These are phyloP conservation scores for Helicoverpa armigera DNA, from an alignment of 1,140 invertebrate species.

Conservation along the genomic window DNA sequence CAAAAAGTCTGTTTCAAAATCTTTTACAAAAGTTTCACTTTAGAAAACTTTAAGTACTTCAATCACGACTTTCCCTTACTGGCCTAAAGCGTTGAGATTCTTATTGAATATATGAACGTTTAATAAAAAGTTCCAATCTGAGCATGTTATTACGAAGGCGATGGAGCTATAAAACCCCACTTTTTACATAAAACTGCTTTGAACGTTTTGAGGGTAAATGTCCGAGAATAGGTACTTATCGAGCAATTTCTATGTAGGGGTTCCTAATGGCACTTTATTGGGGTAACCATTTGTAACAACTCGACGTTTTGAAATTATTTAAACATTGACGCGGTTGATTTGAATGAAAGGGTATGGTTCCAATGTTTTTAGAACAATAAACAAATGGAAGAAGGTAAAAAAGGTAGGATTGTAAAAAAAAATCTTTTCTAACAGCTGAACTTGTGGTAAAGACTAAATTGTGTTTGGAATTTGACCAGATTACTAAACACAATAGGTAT, in stretches of 20 bases:
- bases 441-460: no score
- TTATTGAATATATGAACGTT: no score
- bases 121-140: no score
- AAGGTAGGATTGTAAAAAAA: no score
- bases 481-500: no score
- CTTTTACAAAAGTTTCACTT: background rate
- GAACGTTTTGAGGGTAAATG: slow-evolving; percentile 5
- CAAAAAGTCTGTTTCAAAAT: slow-evolving; percentile 11
- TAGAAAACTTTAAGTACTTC: background rate
- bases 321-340: background rate
- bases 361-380: no score
- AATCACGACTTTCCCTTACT: no score
- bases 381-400: no score
- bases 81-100: no score
- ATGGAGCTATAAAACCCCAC: background rate
- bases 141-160: no score
- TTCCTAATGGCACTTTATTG: slow-evolving; percentile 34
- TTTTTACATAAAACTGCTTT: background rate
- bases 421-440: no score
- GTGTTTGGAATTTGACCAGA: no score
- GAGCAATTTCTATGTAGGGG: slow-evolving; percentile 16
- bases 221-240: slow-evolving; percentile 9
- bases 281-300: slow-evolving; percentile 18
- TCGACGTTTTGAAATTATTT: slow-evolving; percentile 15
- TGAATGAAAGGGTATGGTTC: background rate